phyloP scores from a whole-genome alignment of 1,140 invertebrate species.

The Galleria mellonella region DNA sequence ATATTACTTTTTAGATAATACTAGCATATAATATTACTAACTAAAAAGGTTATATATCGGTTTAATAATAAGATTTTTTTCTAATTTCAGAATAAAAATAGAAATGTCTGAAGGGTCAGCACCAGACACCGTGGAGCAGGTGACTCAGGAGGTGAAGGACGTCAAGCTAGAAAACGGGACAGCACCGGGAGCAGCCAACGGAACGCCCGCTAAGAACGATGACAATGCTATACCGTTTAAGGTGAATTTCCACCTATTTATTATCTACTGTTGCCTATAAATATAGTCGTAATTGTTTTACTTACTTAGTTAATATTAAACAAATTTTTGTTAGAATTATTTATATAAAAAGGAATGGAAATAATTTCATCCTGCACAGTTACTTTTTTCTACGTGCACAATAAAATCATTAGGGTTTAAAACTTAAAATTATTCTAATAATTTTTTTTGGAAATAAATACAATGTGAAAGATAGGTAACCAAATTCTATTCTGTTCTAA shows the following conservation, averaged over 20 bases:
- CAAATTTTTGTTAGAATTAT: too few relatives aligned
- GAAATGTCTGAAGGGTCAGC: conserved; percentile 40
- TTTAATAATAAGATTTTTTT: not conserved
- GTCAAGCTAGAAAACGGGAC: conserved; percentile 60
- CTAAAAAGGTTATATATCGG: not conserved
- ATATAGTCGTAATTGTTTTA: too few relatives aligned
- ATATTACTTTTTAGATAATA: not conserved
- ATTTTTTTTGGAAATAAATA: too few relatives aligned
- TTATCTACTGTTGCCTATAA: too few relatives aligned
- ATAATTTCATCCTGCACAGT: too few relatives aligned
- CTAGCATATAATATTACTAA: not conserved
- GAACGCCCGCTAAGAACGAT: conserved; percentile 44
- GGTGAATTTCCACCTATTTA: conserved; percentile 18
- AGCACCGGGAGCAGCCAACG: conserved; percentile 47
- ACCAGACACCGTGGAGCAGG: conserved; percentile 45
- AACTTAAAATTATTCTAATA: too few relatives aligned
- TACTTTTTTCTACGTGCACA: too few relatives aligned
- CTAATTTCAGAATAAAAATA: conserved; percentile 15
- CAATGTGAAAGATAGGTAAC: too few relatives aligned
- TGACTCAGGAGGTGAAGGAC: conserved; percentile 59
- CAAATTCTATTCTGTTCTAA: too few relatives aligned
- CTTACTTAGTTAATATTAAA: too few relatives aligned
- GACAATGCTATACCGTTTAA: conserved; percentile 58
- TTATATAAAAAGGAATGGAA: too few relatives aligned
- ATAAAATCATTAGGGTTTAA: too few relatives aligned